phyloP scores from a whole-genome alignment of 1,140 invertebrate genomes.

The Halotydeus destructor region DNA sequence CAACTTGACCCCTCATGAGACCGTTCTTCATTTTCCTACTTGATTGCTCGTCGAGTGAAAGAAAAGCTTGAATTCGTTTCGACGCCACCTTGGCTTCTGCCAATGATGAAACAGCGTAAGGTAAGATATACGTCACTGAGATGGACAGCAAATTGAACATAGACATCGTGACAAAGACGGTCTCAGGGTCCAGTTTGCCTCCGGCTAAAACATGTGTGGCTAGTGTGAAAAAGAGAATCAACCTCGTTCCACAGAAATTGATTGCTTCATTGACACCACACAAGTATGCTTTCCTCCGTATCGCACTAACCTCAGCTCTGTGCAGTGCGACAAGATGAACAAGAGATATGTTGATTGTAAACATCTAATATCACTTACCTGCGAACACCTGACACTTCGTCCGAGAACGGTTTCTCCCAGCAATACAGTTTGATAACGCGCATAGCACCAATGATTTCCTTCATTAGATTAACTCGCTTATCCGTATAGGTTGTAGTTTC shows the following conservation, averaged over 20 bases:
- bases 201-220: constrained; percentile 41
- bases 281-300: constrained; percentile 26
- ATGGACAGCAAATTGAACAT: constrained; percentile 44
- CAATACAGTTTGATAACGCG: constrained; percentile 57
- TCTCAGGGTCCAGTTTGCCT: constrained; percentile 38
- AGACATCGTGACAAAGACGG: constrained; percentile 51
- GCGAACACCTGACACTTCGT: constrained; percentile 36
- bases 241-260: constrained; percentile 36
- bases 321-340: background rate
- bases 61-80: constrained; percentile 27
- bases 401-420: constrained; percentile 56
- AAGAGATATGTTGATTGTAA: background rate
- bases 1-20: no score
- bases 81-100: constrained; percentile 34
- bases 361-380: constrained; percentile 24
- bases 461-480: constrained; percentile 61
- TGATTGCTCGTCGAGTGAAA: no score
- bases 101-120: constrained; percentile 36
- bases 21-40: no score
- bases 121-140: constrained; percentile 41
- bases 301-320: constrained; percentile 22
- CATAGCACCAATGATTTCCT: constrained; percentile 71
- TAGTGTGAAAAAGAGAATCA: constrained; percentile 46
- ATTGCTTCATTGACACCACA: constrained; percentile 44
- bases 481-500: constrained; percentile 50